phyloP scores from a whole-genome alignment of 2,113 vertebrate species.

The Trogon melanurus region DNA sequence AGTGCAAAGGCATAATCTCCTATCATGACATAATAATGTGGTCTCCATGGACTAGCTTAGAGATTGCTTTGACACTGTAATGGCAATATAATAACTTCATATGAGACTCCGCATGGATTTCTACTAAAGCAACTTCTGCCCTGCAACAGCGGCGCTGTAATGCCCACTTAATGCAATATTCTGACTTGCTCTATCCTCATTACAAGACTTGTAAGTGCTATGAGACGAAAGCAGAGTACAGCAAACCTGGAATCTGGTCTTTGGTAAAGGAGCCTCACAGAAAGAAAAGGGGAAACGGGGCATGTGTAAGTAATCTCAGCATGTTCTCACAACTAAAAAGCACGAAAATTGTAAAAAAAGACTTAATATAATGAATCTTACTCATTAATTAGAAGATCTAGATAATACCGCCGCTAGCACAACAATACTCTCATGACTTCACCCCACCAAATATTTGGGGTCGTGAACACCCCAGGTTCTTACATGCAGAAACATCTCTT shows the following conservation, averaged over 20 bases:
- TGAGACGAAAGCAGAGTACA: not conserved
- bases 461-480: not conserved
- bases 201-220: not conserved
- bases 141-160: not conserved
- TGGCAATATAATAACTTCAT: not conserved
- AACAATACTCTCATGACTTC: not conserved
- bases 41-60: not conserved
- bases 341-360: not conserved
- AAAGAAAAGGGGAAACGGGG: not conserved
- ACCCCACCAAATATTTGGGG: not conserved
- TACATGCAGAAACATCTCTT: not conserved
- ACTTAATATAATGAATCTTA: not conserved
- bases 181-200: not conserved
- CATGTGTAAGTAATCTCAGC: not conserved
- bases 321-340: not conserved
- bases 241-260: not conserved
- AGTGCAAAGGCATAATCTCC: slow-evolving; percentile 43
- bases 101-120: not conserved
- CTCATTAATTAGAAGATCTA: not conserved
- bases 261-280: not conserved
- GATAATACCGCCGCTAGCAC: not conserved
- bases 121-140: not conserved
- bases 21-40: slow-evolving; percentile 53
- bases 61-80: slow-evolving; percentile 41
- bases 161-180: not conserved